phyloP scores from a whole-genome alignment of 2,888 invertebrate species.

The Eristalis tenax region DNA sequence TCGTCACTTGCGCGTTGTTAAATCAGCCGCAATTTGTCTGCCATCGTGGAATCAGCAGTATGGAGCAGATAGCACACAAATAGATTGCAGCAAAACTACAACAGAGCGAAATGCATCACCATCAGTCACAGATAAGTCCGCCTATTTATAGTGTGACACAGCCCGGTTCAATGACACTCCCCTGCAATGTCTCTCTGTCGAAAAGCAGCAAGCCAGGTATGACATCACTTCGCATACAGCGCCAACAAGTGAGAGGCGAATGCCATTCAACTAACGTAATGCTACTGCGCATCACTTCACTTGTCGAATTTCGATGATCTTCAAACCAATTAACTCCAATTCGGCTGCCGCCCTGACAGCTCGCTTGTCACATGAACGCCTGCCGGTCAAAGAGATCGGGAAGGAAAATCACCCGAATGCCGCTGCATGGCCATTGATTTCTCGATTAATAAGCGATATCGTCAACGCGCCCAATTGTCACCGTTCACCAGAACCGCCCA shows the following conservation, averaged over 20 bases:
- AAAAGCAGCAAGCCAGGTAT: conserved; percentile 48
- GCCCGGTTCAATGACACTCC: conserved; percentile 64
- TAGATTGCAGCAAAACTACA: neutral
- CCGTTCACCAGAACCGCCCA: conserved; percentile 1
- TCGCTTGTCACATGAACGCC: neutral
- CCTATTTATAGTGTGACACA: conserved; percentile 45
- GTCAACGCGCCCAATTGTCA: neutral
- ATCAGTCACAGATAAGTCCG: neutral
- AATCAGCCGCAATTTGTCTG: neutral
- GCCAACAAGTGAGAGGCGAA: neutral
- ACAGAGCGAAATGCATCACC: neutral
- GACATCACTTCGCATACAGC: conserved; percentile 55
- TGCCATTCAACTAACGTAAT: conserved; percentile 28
- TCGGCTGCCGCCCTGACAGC: neutral
- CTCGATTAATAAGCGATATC: conserved; percentile 32
- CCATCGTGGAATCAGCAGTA: neutral
- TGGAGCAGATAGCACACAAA: neutral
- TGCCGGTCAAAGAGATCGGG: neutral
- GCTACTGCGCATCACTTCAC: conserved; percentile 53
- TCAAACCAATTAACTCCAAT: conserved; percentile 13
- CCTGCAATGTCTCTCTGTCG: conserved; percentile 32
- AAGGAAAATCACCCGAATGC: neutral
- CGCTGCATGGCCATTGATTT: conserved; percentile 10
- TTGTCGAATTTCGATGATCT: conserved; percentile 55
- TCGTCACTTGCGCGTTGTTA: neutral